phyloP scores from a whole-genome alignment of 2,113 vertebrate genomes.

The Dicentrarchus labrax region DNA sequence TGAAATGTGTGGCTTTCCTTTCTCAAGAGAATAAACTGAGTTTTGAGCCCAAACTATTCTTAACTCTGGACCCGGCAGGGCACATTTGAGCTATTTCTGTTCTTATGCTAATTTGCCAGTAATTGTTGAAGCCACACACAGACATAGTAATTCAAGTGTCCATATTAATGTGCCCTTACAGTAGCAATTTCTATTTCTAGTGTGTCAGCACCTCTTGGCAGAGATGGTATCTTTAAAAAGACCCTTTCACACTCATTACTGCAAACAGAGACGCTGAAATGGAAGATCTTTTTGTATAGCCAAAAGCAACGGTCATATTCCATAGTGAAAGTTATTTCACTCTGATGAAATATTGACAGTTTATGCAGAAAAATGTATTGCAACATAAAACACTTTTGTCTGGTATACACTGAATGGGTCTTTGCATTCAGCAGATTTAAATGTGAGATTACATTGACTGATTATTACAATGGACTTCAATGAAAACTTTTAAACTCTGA shows the following conservation, averaged over 20 bases:
- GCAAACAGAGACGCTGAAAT: constrained; percentile 47
- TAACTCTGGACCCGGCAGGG: constrained; percentile 66
- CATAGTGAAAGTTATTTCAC: constrained; percentile 41
- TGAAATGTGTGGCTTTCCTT: constrained; percentile 37
- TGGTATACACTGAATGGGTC: constrained; percentile 24
- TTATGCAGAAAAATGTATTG: constrained; percentile 19
- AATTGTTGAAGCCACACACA: constrained; percentile 76
- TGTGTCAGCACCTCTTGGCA: constrained; percentile 75
- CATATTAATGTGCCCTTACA: constrained; percentile 78
- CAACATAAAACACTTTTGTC: constrained; percentile 44
- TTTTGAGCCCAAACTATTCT: constrained; percentile 71
- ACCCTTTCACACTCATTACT: constrained; percentile 61
- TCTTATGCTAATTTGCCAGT: constrained; percentile 78
- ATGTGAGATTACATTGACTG: constrained; percentile 25
- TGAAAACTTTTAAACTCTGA: background rate
- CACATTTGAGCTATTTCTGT: constrained; percentile 76
- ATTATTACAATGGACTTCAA: background rate
- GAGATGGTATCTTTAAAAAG: constrained; percentile 73
- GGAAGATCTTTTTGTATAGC: constrained; percentile 48
- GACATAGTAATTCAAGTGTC: constrained; percentile 75
- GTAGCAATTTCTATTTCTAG: constrained; percentile 78
- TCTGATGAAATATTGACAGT: constrained; percentile 49
- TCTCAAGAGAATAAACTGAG: constrained; percentile 51
- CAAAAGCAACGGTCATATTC: constrained; percentile 20
- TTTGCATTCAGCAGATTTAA: constrained; percentile 41